Evolutionary conservation across 2,113 vertebrate genomes (phyloP).

Genomic region (Phyllostomus hastatus): DNA sequence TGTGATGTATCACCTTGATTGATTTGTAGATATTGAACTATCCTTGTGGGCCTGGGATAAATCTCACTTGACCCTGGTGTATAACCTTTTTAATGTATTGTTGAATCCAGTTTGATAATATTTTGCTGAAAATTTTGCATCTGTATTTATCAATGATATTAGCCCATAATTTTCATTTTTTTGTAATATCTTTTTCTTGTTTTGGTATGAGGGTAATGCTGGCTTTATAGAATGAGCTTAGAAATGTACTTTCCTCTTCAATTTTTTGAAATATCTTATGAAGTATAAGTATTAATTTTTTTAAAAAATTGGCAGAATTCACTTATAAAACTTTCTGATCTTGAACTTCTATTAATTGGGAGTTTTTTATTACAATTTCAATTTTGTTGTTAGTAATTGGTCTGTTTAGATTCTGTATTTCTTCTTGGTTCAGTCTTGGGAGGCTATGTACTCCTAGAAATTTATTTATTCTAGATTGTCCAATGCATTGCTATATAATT

Average conservation of each 20-base stretch:
- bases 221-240: not conserved
- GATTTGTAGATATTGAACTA: not conserved
- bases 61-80: not conserved
- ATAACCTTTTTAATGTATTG: not conserved
- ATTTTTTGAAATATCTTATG: not conserved
- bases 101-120: not conserved
- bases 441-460: not conserved
- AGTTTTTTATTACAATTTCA: not conserved
- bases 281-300: not conserved
- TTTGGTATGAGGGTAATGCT: not conserved
- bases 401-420: not conserved
- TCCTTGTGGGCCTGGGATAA: not conserved
- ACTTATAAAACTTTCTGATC: not conserved
- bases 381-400: not conserved
- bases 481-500: not conserved
- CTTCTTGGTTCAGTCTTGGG: not conserved
- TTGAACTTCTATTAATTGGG: not conserved
- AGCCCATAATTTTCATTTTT: not conserved
- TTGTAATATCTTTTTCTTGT: not conserved
- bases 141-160: not conserved
- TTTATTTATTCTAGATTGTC: not conserved
- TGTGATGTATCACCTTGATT: not conserved
- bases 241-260: not conserved
- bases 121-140: not conserved
- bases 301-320: not conserved